Conservation (phyloP, 2,888 invertebrate genomes). For the Caenorhabditis sp. region DNA sequence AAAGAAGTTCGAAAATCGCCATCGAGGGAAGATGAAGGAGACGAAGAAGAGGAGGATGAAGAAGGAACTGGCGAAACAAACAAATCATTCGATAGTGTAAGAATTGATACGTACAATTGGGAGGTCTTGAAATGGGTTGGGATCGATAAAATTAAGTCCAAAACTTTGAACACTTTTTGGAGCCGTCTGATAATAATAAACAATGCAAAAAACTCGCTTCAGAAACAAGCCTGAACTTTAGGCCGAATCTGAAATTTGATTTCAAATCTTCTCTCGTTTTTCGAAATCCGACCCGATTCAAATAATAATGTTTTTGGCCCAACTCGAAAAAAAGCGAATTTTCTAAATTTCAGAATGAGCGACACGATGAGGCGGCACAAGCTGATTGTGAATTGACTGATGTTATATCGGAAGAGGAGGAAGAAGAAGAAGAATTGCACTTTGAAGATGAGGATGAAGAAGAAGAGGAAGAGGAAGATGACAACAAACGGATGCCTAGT, state of each 20-base stretch:
- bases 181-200: too few species aligned
- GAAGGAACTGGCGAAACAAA: neutral
- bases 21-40: conserved; percentile 7
- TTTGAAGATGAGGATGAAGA: conserved; percentile 37
- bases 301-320: too few species aligned
- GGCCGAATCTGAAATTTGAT: too few species aligned
- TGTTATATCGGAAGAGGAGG: conserved; percentile 50
- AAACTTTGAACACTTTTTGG: too few species aligned
- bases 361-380: conserved; percentile 54
- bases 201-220: too few species aligned
- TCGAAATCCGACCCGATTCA: neutral
- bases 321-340: too few species aligned
- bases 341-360: neutral
- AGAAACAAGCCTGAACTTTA: too few species aligned
- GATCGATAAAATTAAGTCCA: too few species aligned
- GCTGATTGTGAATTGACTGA: conserved; percentile 60
- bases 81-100: neutral
- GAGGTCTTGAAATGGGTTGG: too few species aligned
- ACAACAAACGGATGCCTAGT: neutral
- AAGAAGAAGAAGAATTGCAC: conserved; percentile 46
- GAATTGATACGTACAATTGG: too few species aligned
- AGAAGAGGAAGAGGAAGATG: conserved; percentile 37
- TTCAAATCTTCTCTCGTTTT: too few species aligned
- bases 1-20: conserved; percentile 18
- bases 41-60: neutral